These are phyloP conservation scores for Diplodus sargus DNA, from an alignment of 2,797 vertebrate genomes.

Conservation along the genomic window DNA sequence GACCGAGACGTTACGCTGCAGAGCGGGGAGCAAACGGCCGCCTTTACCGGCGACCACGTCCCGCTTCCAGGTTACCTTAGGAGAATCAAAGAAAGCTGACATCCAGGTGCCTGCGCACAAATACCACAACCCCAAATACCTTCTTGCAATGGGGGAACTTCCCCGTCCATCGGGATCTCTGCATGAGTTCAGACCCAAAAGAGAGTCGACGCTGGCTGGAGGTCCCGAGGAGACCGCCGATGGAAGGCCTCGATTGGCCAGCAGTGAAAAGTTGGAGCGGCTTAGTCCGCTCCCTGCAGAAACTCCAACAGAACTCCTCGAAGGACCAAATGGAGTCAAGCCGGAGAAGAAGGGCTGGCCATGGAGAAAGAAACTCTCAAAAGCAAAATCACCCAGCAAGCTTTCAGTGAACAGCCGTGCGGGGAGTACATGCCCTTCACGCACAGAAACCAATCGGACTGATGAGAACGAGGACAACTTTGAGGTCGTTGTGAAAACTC, in stretches of 20 bases:
- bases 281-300: slow-evolving; percentile 24
- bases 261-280: slow-evolving; percentile 56
- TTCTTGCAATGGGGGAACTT: slow-evolving; percentile 82
- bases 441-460: neutral
- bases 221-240: slow-evolving; percentile 11
- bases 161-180: slow-evolving; percentile 47
- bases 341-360: slow-evolving; percentile 32
- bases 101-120: slow-evolving; percentile 90
- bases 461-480: slow-evolving; percentile 48
- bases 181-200: slow-evolving; percentile 38
- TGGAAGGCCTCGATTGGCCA: slow-evolving; percentile 29
- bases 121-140: slow-evolving; percentile 94
- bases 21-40: slow-evolving; percentile 63
- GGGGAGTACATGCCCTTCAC: neutral
- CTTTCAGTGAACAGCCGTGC: neutral
- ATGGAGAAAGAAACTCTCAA: slow-evolving; percentile 6
- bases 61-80: slow-evolving; percentile 83
- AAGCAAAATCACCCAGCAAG: slow-evolving; percentile 33
- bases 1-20: slow-evolving; percentile 15
- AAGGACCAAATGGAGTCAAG: neutral
- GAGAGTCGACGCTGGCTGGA: neutral
- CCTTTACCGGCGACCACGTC: slow-evolving; percentile 69
- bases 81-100: slow-evolving; percentile 58
- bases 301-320: slow-evolving; percentile 7
- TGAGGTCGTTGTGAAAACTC: slow-evolving; percentile 23